Evolutionary conservation across 2,888 invertebrate species (phyloP).

Genomic region (Quadroppia sp.): DNA sequence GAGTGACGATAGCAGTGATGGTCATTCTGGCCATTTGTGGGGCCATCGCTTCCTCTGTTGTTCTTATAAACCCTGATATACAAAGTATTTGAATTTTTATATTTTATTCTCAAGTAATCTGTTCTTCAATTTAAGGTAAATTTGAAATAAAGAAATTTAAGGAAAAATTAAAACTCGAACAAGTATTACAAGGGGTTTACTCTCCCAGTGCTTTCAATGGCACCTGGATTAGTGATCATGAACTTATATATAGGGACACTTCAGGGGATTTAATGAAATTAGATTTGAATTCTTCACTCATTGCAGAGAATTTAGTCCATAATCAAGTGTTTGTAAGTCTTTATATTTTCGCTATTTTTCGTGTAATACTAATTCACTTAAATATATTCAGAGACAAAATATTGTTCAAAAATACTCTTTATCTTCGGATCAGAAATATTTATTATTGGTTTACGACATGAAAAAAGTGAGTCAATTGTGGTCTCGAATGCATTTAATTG

Average conservation of each 20-base stretch:
- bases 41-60: slow-evolving; percentile 89
- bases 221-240: slow-evolving; percentile 45
- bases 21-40: slow-evolving; percentile 90
- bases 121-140: slow-evolving; percentile 31
- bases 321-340: slow-evolving; percentile 37
- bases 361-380: neutral
- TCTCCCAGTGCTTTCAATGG: slow-evolving; percentile 46
- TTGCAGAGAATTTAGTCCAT: slow-evolving; percentile 11
- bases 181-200: slow-evolving; percentile 46
- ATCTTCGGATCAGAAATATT: slow-evolving; percentile 45
- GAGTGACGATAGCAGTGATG: slow-evolving; percentile 88
- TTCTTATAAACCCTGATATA: slow-evolving; percentile 75
- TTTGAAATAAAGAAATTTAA: slow-evolving; percentile 32
- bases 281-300: slow-evolving; percentile 20
- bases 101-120: neutral
- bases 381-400: slow-evolving; percentile 42
- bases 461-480: slow-evolving; percentile 43
- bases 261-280: slow-evolving; percentile 39
- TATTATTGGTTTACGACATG: slow-evolving; percentile 45
- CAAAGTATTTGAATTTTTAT: slow-evolving; percentile 28
- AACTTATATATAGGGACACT: slow-evolving; percentile 38
- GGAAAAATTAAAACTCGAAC: slow-evolving; percentile 45
- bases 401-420: slow-evolving; percentile 44
- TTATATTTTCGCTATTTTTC: neutral
- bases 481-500: neutral